Base-by-base conservation (phyloP, 2,797 vertebrate genomes). In the Aphelocoma californica region DNA sequence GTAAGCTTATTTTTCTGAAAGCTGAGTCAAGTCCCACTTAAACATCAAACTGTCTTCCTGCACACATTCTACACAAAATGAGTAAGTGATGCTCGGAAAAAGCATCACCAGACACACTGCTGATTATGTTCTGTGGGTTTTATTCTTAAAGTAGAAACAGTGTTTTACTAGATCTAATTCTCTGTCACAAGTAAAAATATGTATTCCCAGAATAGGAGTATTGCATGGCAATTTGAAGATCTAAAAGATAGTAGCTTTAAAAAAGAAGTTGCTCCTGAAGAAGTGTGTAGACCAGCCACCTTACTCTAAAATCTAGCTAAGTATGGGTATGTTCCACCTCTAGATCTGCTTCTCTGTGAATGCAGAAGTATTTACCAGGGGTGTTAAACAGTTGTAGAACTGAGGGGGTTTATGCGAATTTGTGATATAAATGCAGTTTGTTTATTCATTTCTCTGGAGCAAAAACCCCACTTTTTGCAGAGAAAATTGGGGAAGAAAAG, bases 1-100 rank as follows among this genome's bases (percentile, higher is more conserved):
- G 70, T 89, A 84, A 93, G 82, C 88, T 92, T 96, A 90, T 97
- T 94, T 96, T 93, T 71, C 85, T 95, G 88, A 94, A 86, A 92
- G 92, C 88, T 92, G 94, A 96, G 83, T 94, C 90, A 95, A 95
- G 90, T 92, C 83, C 83, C 91, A 95, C 96, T 93, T 96, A 77
- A 94, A 94, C 81, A 96, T 96, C 90, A 94, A 94, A 86, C 91
- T 95, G 60, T 82, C 60, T 96, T 77, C 80, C 73, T 57, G 51
- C 38, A 78, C n/a, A n/a, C 57, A 32, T 87, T 94, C 78, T 69
- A 53, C 57, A 88, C 77, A 81, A 91, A 93, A 92, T 90, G 88
- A 93, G 91, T 94, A 93, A 95, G 87, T 58, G 74, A 86, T 88
- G 71, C 56, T 93, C 57, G 77, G 66, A 80, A 88, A 93, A 84